These are phyloP conservation scores for Sylvietta virens DNA, from an alignment of 2,113 vertebrate genomes.

Conservation along the genomic window DNA sequence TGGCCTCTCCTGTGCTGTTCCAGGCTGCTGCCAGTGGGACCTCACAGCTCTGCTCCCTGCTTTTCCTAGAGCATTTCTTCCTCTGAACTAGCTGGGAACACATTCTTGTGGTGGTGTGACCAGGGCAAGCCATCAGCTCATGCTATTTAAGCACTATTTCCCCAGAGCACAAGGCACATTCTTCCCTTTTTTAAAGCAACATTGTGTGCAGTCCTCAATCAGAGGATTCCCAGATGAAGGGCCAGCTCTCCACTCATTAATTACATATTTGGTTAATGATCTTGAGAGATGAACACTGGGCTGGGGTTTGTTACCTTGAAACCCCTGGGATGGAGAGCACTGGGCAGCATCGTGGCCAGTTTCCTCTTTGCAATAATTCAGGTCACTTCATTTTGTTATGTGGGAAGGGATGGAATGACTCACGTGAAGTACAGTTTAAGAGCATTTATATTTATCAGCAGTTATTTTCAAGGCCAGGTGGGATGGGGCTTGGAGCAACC, in stretches of 20 bases:
- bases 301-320: background rate
- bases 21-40: background rate
- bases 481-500: background rate
- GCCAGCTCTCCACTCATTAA: background rate
- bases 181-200: background rate
- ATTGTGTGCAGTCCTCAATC: background rate
- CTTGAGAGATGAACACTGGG: background rate
- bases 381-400: fast-evolving
- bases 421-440: fast-evolving
- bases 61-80: background rate
- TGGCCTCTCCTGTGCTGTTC: background rate
- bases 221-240: background rate
- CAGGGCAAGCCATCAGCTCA: constrained; percentile 16
- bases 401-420: background rate
- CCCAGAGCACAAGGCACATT: constrained; percentile 3
- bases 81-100: background rate
- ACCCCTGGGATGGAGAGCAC: background rate
- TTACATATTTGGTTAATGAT: background rate
- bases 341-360: fast-evolving
- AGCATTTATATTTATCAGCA: background rate
- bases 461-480: background rate
- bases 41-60: background rate
- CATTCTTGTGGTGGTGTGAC: background rate
- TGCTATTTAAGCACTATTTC: background rate
- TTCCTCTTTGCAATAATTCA: background rate